Evolutionary conservation across 2,888 invertebrate genomes (phyloP).

Genomic region (Drosophila neutralis): DNA sequence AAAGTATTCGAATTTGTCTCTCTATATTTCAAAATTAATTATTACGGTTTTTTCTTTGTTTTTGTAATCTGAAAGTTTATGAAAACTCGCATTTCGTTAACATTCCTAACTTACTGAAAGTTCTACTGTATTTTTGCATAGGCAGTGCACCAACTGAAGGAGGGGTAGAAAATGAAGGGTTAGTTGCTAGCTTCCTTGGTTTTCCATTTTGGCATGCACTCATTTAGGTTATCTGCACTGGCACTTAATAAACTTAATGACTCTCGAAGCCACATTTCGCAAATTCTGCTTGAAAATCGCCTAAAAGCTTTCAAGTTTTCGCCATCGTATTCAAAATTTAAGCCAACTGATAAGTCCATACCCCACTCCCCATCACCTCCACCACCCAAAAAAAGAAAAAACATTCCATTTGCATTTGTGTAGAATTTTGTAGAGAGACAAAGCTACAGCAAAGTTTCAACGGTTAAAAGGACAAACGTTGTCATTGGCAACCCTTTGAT

Average conservation of each 20-base stretch:
- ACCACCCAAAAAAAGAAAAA: not conserved
- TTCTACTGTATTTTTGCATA: constrained; percentile 9
- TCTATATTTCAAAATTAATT: not conserved
- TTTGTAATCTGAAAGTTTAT: not conserved
- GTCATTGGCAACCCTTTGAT: constrained; percentile 60
- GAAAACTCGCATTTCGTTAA: not conserved
- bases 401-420: constrained; percentile 28
- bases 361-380: not conserved
- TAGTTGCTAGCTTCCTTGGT: constrained; percentile 36
- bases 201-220: constrained; percentile 74
- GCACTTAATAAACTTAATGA: constrained; percentile 79
- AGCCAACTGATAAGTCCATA: constrained; percentile 34
- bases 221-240: constrained; percentile 72
- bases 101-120: not conserved
- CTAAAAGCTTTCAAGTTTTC: constrained; percentile 56
- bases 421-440: constrained; percentile 5
- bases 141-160: not conserved
- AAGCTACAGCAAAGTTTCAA: not conserved
- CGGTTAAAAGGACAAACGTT: constrained; percentile 39
- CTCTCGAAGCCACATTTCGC: constrained; percentile 57
- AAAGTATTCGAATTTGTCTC: not conserved
- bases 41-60: not conserved
- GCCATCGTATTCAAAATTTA: constrained; percentile 18
- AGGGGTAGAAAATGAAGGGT: not conserved
- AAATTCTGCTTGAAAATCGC: constrained; percentile 44